Percentiles rank a stretch among this genome's conserved stretches.
These are phyloP conservation scores for Taenioides sp. DNA, from an alignment of 2,797 vertebrate species.

Conservation along the genomic window DNA sequence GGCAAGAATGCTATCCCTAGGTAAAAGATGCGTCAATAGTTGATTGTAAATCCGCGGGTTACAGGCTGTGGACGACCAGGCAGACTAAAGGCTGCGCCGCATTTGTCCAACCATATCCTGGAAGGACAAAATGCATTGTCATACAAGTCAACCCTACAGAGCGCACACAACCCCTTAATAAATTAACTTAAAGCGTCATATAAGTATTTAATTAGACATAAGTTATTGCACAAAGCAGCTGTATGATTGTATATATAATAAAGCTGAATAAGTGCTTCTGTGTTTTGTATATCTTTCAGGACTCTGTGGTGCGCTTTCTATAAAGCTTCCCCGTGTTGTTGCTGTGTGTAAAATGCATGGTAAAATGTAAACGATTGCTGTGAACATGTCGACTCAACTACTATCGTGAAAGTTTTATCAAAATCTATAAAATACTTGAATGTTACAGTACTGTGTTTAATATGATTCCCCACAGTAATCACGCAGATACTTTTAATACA, in stretches of 20 bases:
- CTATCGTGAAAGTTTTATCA: neutral
- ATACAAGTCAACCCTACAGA: neutral
- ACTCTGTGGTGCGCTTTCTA: conserved; percentile 65
- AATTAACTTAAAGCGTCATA: fast-evolving
- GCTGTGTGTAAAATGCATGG: conserved; percentile 19
- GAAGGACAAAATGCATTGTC: conserved; percentile 51
- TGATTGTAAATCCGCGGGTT: conserved; percentile 73
- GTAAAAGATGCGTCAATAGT: conserved; percentile 34
- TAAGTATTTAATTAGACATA: fast-evolving
- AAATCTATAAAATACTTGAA: neutral
- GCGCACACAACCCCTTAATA: fast-evolving
- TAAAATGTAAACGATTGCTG: no score
- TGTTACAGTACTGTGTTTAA: neutral
- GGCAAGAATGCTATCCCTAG: conserved; percentile 38
- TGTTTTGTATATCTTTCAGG: conserved; percentile 67
- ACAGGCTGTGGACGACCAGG: conserved; percentile 65
- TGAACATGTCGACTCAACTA: neutral
- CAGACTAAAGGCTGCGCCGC: conserved; percentile 78
- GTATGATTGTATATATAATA: neutral
- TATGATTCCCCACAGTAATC: neutral
- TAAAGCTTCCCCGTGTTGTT: conserved; percentile 69
- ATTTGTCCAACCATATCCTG: conserved; percentile 75
- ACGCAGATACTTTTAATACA: neutral
- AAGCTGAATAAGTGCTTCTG: neutral
- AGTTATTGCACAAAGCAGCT: fast-evolving